phyloP scores from a whole-genome alignment of 1,140 invertebrate genomes.

The Choristoneura fumiferana region DNA sequence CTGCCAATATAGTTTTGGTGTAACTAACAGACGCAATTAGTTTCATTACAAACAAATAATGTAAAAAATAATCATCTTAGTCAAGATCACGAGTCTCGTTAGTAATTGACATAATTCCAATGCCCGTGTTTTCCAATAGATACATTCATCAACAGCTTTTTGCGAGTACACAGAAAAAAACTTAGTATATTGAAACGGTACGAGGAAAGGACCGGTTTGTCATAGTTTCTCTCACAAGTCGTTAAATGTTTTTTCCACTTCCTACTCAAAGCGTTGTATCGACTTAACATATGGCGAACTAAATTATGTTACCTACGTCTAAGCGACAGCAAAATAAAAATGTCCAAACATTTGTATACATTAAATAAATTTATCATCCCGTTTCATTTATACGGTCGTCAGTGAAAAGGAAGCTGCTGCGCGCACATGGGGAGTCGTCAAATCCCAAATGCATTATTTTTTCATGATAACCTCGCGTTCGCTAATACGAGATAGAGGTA shows the following conservation, averaged over 20 bases:
- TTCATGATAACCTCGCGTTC: conserved; percentile 67
- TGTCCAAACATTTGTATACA: conserved; percentile 78
- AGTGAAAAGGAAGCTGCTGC: conserved; percentile 74
- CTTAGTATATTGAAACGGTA: conserved; percentile 45
- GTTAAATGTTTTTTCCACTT: conserved; percentile 73
- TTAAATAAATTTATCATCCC: conserved; percentile 77
- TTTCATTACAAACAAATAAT: no score
- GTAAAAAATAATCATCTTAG: not conserved
- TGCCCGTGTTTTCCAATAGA: conserved; percentile 38
- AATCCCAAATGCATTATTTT: conserved; percentile 75
- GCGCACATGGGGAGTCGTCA: conserved; percentile 68
- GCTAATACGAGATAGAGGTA: conserved; percentile 70
- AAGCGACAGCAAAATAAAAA: conserved; percentile 76
- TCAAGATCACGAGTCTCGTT: conserved; percentile 29
- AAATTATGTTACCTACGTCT: conserved; percentile 75
- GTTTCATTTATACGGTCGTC: conserved; percentile 55
- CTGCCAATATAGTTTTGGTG: no score
- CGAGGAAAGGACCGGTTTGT: conserved; percentile 52
- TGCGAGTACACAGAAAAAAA: conserved; percentile 39
- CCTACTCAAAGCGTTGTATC: conserved; percentile 61
- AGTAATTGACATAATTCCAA: conserved; percentile 47
- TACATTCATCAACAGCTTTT: conserved; percentile 59
- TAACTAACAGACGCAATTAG: no score
- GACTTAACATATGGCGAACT: conserved; percentile 73
- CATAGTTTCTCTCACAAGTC: conserved; percentile 63